Evolutionary conservation across 2,797 vertebrate genomes (phyloP).

Genomic region (Lycodopsis pacificus): DNA sequence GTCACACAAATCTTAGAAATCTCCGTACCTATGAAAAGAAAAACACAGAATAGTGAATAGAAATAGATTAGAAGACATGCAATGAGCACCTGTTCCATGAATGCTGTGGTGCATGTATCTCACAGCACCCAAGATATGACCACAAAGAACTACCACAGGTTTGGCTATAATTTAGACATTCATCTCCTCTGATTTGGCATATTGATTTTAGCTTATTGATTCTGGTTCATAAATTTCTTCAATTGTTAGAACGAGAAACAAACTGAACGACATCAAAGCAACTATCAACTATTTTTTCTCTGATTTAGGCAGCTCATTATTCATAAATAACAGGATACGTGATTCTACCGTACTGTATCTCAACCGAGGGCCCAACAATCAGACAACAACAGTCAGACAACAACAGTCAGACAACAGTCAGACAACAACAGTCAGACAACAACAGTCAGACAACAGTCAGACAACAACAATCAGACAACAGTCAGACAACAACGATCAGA

Average conservation of each 20-base stretch:
- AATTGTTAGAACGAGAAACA: not conserved
- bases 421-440: no score
- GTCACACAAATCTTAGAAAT: constrained; percentile 66
- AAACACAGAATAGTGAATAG: constrained; percentile 5
- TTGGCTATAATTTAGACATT: not conserved
- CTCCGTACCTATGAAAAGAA: constrained; percentile 64
- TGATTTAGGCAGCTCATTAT: not conserved
- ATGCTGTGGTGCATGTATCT: not conserved
- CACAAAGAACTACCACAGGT: not conserved
- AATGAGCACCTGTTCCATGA: not conserved
- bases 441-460: no score
- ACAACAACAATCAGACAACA: no score
- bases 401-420: no score
- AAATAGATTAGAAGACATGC: not conserved
- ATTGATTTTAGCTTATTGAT: not conserved
- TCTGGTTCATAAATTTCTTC: not conserved
- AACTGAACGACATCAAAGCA: not conserved
- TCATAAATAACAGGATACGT: not conserved
- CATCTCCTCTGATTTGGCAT: not conserved
- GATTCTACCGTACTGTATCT: not conserved
- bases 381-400: not conserved
- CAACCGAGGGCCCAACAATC: not conserved
- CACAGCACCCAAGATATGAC: not conserved
- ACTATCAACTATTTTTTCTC: not conserved
- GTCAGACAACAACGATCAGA: no score